phyloP scores from a whole-genome alignment of 2,888 invertebrate species.

The Carabus problematicus region DNA sequence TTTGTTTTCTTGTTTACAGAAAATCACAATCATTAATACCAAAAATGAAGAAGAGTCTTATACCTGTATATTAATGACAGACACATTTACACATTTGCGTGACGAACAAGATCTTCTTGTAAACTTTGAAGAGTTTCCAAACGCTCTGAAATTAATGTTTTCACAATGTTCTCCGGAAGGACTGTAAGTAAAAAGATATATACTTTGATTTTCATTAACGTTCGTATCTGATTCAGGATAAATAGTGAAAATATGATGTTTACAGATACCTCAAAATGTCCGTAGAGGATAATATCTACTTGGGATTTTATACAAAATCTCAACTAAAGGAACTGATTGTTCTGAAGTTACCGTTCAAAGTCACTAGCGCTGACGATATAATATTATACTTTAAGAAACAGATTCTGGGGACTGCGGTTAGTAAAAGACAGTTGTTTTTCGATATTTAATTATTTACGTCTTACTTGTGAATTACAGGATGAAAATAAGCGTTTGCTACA shows the following conservation, averaged over 20 bases:
- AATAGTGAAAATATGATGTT: not conserved
- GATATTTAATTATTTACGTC: conserved; percentile 10
- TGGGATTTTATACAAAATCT: conserved; percentile 14
- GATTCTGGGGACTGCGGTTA: not conserved
- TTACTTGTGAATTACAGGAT: not conserved
- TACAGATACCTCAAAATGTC: conserved; percentile 13
- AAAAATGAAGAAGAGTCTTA: conserved; percentile 9
- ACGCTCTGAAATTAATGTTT: conserved; percentile 5
- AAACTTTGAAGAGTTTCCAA: conserved; percentile 5
- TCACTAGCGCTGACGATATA: conserved; percentile 4
- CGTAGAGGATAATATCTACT: not conserved
- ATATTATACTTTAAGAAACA: not conserved
- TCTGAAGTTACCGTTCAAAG: conserved; percentile 17
- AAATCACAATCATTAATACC: conserved; percentile 8
- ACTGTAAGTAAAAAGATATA: not conserved
- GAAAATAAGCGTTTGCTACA: not conserved
- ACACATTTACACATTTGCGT: not conserved
- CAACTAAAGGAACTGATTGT: conserved; percentile 19
- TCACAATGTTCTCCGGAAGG: not conserved
- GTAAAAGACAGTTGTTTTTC: not conserved
- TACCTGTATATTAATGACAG: not conserved
- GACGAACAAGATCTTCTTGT: conserved; percentile 14
- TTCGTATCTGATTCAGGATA: not conserved
- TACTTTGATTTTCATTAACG: not conserved
- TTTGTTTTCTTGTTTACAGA: conserved; percentile 14